Evolutionary conservation across 2,797 vertebrate genomes (phyloP).

Genomic region (Acropternis orthonyx): DNA sequence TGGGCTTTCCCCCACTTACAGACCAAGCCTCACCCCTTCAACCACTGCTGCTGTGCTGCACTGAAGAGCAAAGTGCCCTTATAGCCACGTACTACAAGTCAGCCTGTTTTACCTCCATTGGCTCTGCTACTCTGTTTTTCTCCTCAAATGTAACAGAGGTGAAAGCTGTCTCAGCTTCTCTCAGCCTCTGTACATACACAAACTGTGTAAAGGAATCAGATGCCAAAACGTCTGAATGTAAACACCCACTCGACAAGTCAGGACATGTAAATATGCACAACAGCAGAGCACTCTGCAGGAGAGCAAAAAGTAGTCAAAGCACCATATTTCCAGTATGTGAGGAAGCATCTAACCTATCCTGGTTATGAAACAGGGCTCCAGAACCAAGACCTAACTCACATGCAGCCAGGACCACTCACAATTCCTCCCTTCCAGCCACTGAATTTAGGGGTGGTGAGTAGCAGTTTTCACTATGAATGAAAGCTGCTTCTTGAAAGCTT

Average conservation of each 20-base stretch:
- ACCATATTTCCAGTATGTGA: neutral
- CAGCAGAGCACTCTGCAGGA: neutral
- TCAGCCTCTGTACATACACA: neutral
- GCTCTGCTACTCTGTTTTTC: neutral
- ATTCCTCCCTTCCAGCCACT: neutral
- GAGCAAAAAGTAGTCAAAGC: neutral
- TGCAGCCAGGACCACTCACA: neutral
- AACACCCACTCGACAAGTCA: neutral
- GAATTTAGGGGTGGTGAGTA: accelerated
- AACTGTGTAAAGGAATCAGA: neutral
- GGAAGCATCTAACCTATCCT: neutral
- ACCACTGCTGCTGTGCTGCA: accelerated
- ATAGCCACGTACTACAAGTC: neutral
- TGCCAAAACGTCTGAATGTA: neutral
- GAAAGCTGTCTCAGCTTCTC: constrained; percentile 9
- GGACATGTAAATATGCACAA: neutral
- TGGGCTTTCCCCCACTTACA: neutral
- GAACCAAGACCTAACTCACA: neutral
- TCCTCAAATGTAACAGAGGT: neutral
- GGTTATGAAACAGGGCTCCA: neutral
- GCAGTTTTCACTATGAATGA: neutral
- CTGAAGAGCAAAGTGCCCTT: accelerated
- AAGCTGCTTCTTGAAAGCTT: neutral
- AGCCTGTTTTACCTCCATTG: neutral
- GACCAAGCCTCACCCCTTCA: neutral